phyloP scores from a whole-genome alignment of 2,888 invertebrate species.

The Parascotia fuliginaria region DNA sequence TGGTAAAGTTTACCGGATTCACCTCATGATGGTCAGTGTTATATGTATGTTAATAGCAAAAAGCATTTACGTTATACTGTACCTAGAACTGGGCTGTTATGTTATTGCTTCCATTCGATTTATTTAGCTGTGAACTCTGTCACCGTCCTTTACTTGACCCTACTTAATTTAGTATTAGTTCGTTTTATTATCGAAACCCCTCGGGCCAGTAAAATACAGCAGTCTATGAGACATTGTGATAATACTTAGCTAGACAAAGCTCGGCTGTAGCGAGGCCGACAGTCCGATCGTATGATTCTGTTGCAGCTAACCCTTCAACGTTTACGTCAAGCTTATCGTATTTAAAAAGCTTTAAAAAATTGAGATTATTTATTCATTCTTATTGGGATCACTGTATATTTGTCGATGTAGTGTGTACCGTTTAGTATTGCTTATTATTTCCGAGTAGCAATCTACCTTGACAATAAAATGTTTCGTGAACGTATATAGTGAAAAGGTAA shows the following conservation, averaged over 20 bases:
- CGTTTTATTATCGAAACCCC: constrained; percentile 72
- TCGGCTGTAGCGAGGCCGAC: constrained; percentile 42
- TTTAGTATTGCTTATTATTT: constrained; percentile 53
- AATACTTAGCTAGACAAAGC: constrained; percentile 70
- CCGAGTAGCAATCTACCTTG: constrained; percentile 60
- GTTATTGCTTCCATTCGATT: constrained; percentile 67
- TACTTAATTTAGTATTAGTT: constrained; percentile 84
- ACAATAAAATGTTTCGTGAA: constrained; percentile 66
- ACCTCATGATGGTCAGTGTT: constrained; percentile 81
- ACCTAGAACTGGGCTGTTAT: constrained; percentile 62
- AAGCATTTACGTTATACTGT: constrained; percentile 74
- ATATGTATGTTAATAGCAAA: constrained; percentile 63
- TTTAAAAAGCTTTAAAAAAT: constrained; percentile 80
- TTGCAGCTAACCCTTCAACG: constrained; percentile 60
- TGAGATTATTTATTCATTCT: constrained; percentile 82
- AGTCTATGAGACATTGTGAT: constrained; percentile 85
- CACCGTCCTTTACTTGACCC: constrained; percentile 81
- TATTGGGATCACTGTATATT: constrained; percentile 64
- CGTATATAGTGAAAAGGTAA: constrained; percentile 42
- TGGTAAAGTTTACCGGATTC: constrained; percentile 58
- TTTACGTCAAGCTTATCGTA: constrained; percentile 68
- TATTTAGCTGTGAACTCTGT: constrained; percentile 60
- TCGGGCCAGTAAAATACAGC: constrained; percentile 80
- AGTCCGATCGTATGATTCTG: constrained; percentile 53
- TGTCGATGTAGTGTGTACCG: constrained; percentile 53